Evolutionary conservation across 1,140 invertebrate species (phyloP).

Genomic region (Camponotus vicinus): DNA sequence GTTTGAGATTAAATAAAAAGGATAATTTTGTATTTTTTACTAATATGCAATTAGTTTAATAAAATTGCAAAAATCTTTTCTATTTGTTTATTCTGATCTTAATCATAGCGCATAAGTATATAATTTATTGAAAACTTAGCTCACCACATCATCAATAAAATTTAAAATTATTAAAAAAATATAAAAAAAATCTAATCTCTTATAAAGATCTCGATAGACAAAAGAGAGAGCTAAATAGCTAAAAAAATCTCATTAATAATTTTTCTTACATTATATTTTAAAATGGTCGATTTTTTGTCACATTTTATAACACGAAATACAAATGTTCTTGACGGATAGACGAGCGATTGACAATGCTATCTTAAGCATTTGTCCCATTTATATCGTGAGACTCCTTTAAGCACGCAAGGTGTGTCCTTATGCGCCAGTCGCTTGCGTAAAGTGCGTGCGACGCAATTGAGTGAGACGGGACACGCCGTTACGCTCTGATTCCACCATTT

Average conservation of each 20-base stretch:
- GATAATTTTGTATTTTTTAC: not conserved
- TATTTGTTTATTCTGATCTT: not conserved
- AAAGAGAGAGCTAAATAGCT: not conserved
- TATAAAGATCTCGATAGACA: not conserved
- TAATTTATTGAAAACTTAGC: not conserved
- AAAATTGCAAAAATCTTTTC: not conserved
- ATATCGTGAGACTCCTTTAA: slow-evolving; percentile 16
- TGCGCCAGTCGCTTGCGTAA: slow-evolving; percentile 39
- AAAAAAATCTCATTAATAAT: not conserved
- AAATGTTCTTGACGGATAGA: not conserved
- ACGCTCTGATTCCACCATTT: slow-evolving; percentile 63
- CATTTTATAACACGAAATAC: not conserved
- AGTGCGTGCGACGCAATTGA: slow-evolving; percentile 56
- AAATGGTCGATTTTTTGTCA: too few species aligned
- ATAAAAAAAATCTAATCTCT: not conserved
- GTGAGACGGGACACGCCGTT: slow-evolving; percentile 52
- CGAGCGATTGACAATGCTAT: not conserved
- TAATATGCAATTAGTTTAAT: not conserved
- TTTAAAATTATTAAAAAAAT: not conserved
- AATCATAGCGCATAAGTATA: not conserved
- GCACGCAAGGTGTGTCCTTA: slow-evolving; percentile 54
- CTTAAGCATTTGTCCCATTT: not conserved
- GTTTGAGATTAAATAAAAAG: not conserved
- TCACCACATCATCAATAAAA: not conserved
- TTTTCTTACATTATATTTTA: not conserved